Conservation (phyloP, 2,797 vertebrate species). For the Serranus cabrilla region DNA sequence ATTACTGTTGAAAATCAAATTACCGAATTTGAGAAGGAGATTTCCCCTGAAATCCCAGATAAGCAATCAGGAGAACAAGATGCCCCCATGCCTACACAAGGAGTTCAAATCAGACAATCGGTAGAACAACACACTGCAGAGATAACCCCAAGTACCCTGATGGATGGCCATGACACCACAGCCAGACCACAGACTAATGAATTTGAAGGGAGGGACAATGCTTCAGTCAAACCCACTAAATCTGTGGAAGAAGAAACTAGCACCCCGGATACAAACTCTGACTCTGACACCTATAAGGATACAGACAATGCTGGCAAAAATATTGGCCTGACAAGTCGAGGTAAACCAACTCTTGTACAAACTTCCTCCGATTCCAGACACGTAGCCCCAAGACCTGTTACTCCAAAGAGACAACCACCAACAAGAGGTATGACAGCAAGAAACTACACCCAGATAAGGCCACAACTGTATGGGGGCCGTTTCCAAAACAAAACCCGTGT, state of each 20-base stretch:
- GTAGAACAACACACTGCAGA: conserved; percentile 13
- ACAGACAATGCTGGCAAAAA: neutral
- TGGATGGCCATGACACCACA: neutral
- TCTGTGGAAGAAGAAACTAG: too few relatives aligned
- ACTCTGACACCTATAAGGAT: neutral
- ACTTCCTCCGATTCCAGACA: neutral
- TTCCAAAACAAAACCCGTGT: conserved; percentile 66
- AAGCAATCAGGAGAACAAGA: conserved; percentile 17
- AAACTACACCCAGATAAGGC: conserved; percentile 20
- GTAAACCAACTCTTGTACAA: conserved; percentile 3
- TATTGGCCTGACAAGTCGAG: neutral
- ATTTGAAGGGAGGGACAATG: conserved; percentile 9
- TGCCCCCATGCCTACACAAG: neutral
- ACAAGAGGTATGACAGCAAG: neutral
- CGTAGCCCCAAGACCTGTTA: conserved; percentile 36
- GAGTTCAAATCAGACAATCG: conserved; percentile 19
- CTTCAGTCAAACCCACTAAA: too few relatives aligned
- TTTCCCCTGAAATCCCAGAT: neutral
- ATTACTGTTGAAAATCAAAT: conserved; percentile 15
- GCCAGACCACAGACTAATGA: conserved; percentile 9
- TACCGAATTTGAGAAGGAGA: neutral
- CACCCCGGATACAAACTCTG: conserved; percentile 16
- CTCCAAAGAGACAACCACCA: conserved; percentile 40
- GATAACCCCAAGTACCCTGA: neutral
- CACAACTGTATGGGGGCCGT: conserved; percentile 11